Base-by-base conservation (phyloP, 2,888 invertebrate genomes). In the Unio delphinus region DNA sequence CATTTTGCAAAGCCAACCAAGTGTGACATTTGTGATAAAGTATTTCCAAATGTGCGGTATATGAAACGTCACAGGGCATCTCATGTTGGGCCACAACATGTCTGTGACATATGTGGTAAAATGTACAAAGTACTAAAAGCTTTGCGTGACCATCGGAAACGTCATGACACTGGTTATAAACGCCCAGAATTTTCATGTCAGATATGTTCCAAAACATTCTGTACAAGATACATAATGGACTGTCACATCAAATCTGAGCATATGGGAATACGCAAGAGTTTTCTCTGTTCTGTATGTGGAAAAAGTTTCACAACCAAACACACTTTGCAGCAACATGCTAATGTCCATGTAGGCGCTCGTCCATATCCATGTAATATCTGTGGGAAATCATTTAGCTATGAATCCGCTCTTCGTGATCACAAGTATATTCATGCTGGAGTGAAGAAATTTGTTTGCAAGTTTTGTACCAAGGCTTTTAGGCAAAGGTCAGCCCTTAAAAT, bases 401-500 rank as follows among this genome's bases (percentile, higher is more conserved):
- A 85, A 71, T 82, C 84, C 4, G 84, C 85, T 7, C 72, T 86
- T 26, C 73, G 82, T 55, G 85, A 85, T 66, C 89, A 89, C 76
- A 84, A 83, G 54, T 83, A 82, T 65, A 85, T 86, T 15, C 89
- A 89, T 69, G 69, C 81, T 64, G 86, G 84, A 65, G 73, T 76
- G n/a, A 86, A 89, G 68, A 84, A 84, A 61, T 90, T 90, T 80
- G 78, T 82, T 58, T 90, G 90, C 74, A 78, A 69, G n/a, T 68
- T 57, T 61, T 90, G 90, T 78, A 80, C 82, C 55, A 85, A 86
- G 70, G 83, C 85, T 23, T 90, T 90, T 73, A 82, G 83, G 28
- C 88, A 90, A 61, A 87, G 90, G 63, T 83, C 90, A 56, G 89
- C 89, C 28, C 79, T 90, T 54, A 85, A 88, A 68, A 90, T 90